Evolutionary conservation across 2,113 vertebrate species (phyloP), one percentile per base, ranked within the genome.

Genomic region (Carassius auratus): DNA sequence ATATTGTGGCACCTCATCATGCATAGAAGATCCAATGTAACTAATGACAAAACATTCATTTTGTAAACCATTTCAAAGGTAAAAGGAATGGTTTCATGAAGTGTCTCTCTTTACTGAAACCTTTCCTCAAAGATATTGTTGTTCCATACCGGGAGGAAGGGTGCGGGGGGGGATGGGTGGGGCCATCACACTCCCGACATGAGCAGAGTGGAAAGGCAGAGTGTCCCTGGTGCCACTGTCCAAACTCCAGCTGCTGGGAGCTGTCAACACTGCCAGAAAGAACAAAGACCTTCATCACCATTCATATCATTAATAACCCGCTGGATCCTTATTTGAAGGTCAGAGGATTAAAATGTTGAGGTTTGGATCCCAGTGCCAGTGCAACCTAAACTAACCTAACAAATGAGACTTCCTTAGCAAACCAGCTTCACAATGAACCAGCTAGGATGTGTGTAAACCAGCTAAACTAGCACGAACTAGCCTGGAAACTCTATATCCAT

Each of bases 231-330:
- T 97, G 64, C 97, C 96, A 33, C 97, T 98, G 96, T 98, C 98
- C 94, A 98, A 92, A 94, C 97, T 99, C 98, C 97, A 99, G 90
- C 97, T 98, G 84, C 97, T 97, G 92, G 97, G 96, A 12, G 97
- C 95, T 91, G 96, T 96, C 92, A 98, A 95, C 89, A 97, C 96
- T 94, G 61, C 69, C 33, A 85, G n/a, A 85, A 71, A 68, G 66
- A 77, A 4, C 13, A 69, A 38, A 26, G 17, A 71, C 19, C 33
- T 14, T 4, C 69, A 73, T 85, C 30, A 80, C 52, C 19, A 30
- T 15, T 42, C 19, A 36, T 26, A 23, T 74, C 17, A 75, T 26
- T n/a, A 66, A n/a, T 45, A 26, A 78, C 21, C 36, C 26, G 57
- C 13, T 13, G 59, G 38, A 81, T 36, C 74, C 14, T 36, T 10